Evolutionary conservation across 2,888 invertebrate genomes (phyloP).

Genomic region (Coelopa pilipes): DNA sequence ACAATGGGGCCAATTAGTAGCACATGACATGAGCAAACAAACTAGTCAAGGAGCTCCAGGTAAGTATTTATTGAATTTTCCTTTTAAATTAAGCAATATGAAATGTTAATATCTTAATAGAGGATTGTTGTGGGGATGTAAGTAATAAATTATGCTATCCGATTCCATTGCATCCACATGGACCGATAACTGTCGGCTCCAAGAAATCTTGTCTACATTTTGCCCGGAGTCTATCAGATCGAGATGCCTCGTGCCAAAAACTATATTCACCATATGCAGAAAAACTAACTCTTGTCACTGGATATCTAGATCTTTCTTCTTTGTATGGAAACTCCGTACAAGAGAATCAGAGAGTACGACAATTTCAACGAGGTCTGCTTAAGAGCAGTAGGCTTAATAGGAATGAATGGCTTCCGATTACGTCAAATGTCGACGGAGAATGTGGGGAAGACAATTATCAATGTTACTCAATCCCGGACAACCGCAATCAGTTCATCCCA

Average conservation of each 20-base stretch:
- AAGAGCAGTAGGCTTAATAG: constrained; percentile 69
- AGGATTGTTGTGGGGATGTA: constrained; percentile 52
- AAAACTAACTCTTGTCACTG: constrained; percentile 69
- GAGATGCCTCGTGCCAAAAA: constrained; percentile 71
- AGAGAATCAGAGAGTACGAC: constrained; percentile 73
- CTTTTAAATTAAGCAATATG: neutral
- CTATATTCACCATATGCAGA: constrained; percentile 68
- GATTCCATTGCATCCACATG: constrained; percentile 70
- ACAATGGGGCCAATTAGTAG: constrained; percentile 59
- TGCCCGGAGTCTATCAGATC: constrained; percentile 74
- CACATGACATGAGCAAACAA: constrained; percentile 55
- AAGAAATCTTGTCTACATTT: constrained; percentile 73
- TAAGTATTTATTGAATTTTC: constrained; percentile 11
- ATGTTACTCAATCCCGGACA: constrained; percentile 77
- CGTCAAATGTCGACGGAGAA: constrained; percentile 68
- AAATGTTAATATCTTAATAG: constrained; percentile 34
- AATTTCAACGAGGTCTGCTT: constrained; percentile 75
- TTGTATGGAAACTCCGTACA: constrained; percentile 79
- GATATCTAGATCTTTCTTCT: constrained; percentile 77
- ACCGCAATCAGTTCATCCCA: constrained; percentile 63
- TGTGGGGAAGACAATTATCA: constrained; percentile 71
- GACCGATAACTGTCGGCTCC: constrained; percentile 68
- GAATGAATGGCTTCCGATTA: constrained; percentile 76
- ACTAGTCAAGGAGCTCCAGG: constrained; percentile 43
- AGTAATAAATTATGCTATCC: constrained; percentile 63